Evolutionary conservation across 2,797 vertebrate species (phyloP).

Genomic region (Muraenolepis orangiensis): DNA sequence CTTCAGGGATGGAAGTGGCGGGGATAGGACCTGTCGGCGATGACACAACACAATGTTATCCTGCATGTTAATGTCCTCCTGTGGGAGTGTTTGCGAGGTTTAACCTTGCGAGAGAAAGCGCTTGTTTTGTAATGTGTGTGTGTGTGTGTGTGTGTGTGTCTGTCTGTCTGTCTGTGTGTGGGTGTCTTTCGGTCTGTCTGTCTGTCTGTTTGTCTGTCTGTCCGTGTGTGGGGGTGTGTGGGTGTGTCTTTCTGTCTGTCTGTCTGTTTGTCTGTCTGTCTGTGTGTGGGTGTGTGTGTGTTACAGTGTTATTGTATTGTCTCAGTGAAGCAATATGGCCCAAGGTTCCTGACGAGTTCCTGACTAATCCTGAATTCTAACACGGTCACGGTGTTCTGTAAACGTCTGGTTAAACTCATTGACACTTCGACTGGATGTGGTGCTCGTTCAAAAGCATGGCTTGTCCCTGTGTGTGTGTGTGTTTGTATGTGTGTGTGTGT

Average conservation of each 20-base stretch:
- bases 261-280: neutral
- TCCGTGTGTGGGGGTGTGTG: neutral
- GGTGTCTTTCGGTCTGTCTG: no score
- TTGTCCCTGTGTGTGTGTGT: neutral
- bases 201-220: neutral
- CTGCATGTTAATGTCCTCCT: slow-evolving; percentile 66
- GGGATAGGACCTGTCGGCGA: slow-evolving; percentile 52
- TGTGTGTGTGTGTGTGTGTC: neutral
- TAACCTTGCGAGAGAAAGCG: slow-evolving; percentile 61
- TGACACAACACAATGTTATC: slow-evolving; percentile 67
- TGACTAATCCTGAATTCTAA: slow-evolving; percentile 56
- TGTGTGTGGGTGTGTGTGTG: slow-evolving; percentile 45
- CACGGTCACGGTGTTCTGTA: slow-evolving; percentile 40
- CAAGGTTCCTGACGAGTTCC: neutral
- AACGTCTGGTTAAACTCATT: slow-evolving; percentile 1
- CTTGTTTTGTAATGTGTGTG: slow-evolving; percentile 20
- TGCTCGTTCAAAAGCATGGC: neutral
- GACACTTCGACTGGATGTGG: no score
- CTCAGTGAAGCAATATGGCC: slow-evolving; percentile 24
- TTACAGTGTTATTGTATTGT: slow-evolving; percentile 37
- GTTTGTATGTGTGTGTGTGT: neutral
- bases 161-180: neutral
- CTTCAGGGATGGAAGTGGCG: slow-evolving; percentile 57
- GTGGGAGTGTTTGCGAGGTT: slow-evolving; percentile 43
- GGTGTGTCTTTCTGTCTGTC: neutral